Base-by-base conservation (phyloP, 2,888 invertebrate species). In the Xylocampa areola region DNA sequence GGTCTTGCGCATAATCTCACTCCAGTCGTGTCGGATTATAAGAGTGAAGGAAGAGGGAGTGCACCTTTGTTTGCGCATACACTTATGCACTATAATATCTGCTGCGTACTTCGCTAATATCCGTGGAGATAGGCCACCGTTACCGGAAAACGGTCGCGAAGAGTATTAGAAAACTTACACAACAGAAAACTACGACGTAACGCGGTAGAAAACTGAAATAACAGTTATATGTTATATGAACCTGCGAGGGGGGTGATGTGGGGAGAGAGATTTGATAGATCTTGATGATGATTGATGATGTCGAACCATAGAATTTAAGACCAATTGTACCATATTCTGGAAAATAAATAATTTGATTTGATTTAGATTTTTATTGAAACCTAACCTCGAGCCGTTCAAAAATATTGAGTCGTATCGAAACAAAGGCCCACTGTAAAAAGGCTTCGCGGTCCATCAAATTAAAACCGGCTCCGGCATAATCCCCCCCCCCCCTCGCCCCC, bases 361-460 rank as follows among this genome's bases (percentile, higher is more conserved):
- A n/a, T n/a, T n/a, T n/a, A n/a, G 10, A 36, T n/a, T 58, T 50
- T 59, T 49, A 52, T 60, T 52, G 37, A 55, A 55, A 41, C 21
- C 30, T 50, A 39, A 32, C 49, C 29, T 16, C 54, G 30, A 27
- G 17, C 19, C 36, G 43, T 10, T 13, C 36, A 41, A 32, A 40
- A 63, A 53, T 52, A 48, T 62, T 63, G 58, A 63, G 60, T 68
- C 52, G 40, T 52, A 55, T 63, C 23, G 40, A 68, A 68, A 68
- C 63, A 68, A 71, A 63, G 37, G 16, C 53, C 43, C 40, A 21
- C 53, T 37, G 23, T 54, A 62, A 58, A 71, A 62, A 47, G 62
- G 63, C 52, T 60, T 64, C 55, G 64, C 30, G 53, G 69, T 66
- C 57, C 68, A 72, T 74, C 68, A 68, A 74, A 74, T 69, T 72